Base-by-base conservation (phyloP, 2,888 invertebrate genomes). In the Lithosia quadra region DNA sequence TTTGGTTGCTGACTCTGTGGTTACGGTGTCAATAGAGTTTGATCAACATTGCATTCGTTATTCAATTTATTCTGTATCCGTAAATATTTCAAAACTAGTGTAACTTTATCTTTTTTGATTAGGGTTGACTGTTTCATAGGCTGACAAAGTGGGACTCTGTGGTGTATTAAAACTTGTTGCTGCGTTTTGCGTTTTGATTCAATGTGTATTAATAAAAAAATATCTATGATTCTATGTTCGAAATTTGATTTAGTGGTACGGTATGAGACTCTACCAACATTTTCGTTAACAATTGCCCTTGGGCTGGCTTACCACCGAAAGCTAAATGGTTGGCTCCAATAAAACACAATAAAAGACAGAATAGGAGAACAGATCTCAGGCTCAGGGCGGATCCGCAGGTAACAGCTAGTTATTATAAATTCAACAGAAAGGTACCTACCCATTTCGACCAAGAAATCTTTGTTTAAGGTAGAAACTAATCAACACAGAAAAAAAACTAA, bases 1-100 rank as follows among this genome's bases (percentile, higher is more conserved):
- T 79, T 76, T 74, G 68, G 63, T 65, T 69, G 63, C 55, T 69
- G 74, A 68, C 56, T 71, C 67, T 80, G 80, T 66, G 80, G 80
- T 80, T 74, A 71, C 61, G 5, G 53, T 63, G 55, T 70, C 67
- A 28, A 24, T 72, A 71, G 49, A 69, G 68, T 63, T 71, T 71
- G 53, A 64, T 67, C 61, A 65, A 59, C 36, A 65, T 21, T 49
- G 56, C 56, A 24, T 39, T 43, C 13, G 55, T 60, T 61, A 39
- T 36, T 61, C 24, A 13, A 22, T 55, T 70, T 57, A 71, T 72
- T 55, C 34, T 34, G 4, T 33, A 53, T 13, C 24, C 0, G 10
- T 60, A 60, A 13, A 15, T 39, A 36, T 5, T 22, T 36, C 1
- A 13, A 39, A 13, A 39, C 36, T 7, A 21, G 34, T 39, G 60